Evolutionary conservation across 2,113 vertebrate species (phyloP).

Genomic region (Guaruba guarouba): DNA sequence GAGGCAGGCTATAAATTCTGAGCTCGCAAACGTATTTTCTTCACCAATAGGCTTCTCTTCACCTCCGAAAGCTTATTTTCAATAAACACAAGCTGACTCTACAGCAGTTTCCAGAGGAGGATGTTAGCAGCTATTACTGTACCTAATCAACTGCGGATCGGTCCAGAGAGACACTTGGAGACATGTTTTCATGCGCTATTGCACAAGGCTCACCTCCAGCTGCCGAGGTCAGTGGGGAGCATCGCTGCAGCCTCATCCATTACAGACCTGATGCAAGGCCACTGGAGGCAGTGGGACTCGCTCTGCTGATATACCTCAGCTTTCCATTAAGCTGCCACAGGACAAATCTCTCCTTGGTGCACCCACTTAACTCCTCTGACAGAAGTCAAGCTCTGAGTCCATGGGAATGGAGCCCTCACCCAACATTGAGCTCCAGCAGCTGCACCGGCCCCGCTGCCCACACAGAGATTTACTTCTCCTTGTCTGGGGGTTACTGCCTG

Average conservation of each 20-base stretch:
- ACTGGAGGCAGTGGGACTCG: fast-evolving
- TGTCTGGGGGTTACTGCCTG: neutral
- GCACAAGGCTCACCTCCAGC: neutral
- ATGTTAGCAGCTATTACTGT: neutral
- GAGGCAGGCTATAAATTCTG: conserved; percentile 45
- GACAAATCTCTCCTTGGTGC: neutral
- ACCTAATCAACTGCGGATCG: fast-evolving
- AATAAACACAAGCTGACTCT: neutral
- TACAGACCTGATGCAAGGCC: neutral
- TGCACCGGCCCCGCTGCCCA: too few relatives aligned
- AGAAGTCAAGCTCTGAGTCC: neutral
- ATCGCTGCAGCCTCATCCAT: fast-evolving
- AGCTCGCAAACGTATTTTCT: conserved; percentile 27
- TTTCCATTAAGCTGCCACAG: neutral
- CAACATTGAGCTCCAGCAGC: neutral
- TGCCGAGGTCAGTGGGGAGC: neutral
- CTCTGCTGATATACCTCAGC: neutral
- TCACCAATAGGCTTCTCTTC: conserved; percentile 37
- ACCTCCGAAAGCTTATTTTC: conserved; percentile 36
- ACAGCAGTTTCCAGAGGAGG: neutral
- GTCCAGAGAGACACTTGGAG: neutral
- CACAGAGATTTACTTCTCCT: neutral
- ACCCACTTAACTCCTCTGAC: neutral
- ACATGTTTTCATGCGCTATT: fast-evolving
- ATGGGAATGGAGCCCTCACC: fast-evolving